Conservation (phyloP, 2,888 invertebrate species). For the Melinaea menophilus region DNA sequence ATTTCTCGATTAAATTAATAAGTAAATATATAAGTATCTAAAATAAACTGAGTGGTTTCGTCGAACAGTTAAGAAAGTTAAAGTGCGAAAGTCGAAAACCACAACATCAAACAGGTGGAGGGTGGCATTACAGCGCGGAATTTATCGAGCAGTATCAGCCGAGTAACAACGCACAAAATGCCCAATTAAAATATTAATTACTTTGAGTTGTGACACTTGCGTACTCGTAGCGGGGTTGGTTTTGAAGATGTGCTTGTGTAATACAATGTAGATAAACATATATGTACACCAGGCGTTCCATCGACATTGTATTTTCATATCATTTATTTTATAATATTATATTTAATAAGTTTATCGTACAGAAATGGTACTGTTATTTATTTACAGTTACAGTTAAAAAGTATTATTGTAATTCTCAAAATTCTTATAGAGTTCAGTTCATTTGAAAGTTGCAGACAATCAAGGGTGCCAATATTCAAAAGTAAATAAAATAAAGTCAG, state of each 20-base stretch:
- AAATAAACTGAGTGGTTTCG: neutral
- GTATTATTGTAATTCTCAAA: no score
- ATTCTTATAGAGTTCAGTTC: neutral
- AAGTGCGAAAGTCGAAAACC: constrained; percentile 44
- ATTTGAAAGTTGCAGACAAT: neutral
- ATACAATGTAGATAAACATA: constrained; percentile 1
- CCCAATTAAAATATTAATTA: constrained; percentile 78
- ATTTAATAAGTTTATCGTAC: no score
- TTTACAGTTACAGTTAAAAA: no score
- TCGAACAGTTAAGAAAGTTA: constrained; percentile 18
- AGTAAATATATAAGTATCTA: no score
- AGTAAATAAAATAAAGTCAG: constrained; percentile 1
- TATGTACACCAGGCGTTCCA: neutral
- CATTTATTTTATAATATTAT: no score
- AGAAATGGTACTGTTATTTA: no score
- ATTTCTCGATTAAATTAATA: no score
- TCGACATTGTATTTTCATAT: no score
- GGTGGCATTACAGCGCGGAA: constrained; percentile 62
- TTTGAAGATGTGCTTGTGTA: constrained; percentile 10
- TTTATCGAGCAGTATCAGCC: constrained; percentile 73
- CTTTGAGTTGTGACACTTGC: constrained; percentile 60
- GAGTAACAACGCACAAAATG: constrained; percentile 72
- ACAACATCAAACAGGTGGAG: constrained; percentile 46
- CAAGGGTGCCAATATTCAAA: neutral
- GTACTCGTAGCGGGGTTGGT: constrained; percentile 7